Evolutionary conservation across 2,797 vertebrate species (phyloP).

Genomic region (Melanogrammus aeglefinus): DNA sequence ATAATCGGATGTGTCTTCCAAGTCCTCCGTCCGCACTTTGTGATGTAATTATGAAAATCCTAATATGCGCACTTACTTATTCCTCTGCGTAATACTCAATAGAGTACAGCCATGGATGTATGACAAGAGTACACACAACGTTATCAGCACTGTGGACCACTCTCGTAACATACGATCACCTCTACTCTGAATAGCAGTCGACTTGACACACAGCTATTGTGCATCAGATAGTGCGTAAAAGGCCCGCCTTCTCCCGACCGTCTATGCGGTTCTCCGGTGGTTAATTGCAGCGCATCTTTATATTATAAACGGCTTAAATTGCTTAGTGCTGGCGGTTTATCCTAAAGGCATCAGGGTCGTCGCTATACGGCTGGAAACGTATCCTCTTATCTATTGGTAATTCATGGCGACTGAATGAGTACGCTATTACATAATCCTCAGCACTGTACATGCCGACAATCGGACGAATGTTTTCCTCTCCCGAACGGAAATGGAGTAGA

Average conservation of each 20-base stretch:
- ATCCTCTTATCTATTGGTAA: background rate
- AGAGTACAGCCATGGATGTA: background rate
- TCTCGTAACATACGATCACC: background rate
- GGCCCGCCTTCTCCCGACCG: background rate
- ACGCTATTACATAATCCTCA: background rate
- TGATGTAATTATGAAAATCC: background rate
- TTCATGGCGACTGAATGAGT: background rate
- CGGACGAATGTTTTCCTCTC: background rate
- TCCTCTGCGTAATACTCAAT: background rate
- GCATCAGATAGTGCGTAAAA: background rate
- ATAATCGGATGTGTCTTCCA: background rate
- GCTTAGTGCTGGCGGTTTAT: too few relatives aligned
- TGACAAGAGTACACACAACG: background rate
- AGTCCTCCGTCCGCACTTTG: background rate
- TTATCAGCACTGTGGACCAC: too few relatives aligned
- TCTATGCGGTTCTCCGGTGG: background rate
- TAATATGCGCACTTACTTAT: background rate
- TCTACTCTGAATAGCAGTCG: background rate
- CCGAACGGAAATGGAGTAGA: background rate
- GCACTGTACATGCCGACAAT: background rate
- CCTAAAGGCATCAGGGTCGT: too few relatives aligned
- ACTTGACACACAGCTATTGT: background rate
- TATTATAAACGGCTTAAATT: background rate
- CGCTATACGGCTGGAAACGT: too few relatives aligned
- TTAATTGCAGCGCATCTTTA: background rate